Percentiles rank a stretch among this genome's conserved stretches.
phyloP scores from a whole-genome alignment of 2,113 vertebrate species.

The Oostethus manadensis region DNA sequence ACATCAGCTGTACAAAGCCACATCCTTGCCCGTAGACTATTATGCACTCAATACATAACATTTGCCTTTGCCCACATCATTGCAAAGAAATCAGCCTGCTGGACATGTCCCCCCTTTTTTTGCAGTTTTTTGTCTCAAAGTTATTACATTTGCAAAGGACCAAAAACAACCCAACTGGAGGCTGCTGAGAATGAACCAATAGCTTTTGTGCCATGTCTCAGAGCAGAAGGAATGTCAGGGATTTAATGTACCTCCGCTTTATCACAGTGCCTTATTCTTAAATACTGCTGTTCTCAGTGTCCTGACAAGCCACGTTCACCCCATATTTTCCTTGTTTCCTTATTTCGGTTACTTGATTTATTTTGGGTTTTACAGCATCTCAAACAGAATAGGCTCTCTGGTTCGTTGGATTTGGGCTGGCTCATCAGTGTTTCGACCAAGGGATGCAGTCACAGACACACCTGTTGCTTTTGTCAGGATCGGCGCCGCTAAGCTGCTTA shows the following conservation, averaged over 20 bases:
- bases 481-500: conserved; percentile 39
- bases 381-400: conserved; percentile 57
- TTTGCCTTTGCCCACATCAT: conserved; percentile 54
- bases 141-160: conserved; percentile 56
- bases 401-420: conserved; percentile 67
- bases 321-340: not conserved
- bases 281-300: conserved; percentile 68
- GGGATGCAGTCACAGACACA: conserved; percentile 36
- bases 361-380: conserved; percentile 34
- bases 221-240: conserved; percentile 78
- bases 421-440: conserved; percentile 51
- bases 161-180: conserved; percentile 56
- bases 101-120: conserved; percentile 28
- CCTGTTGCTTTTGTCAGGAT: conserved; percentile 40
- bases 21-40: conserved; percentile 51
- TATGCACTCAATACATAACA: conserved; percentile 51
- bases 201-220: conserved; percentile 69
- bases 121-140: conserved; percentile 40
- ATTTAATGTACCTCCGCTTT: conserved; percentile 81
- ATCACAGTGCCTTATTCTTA: conserved; percentile 80
- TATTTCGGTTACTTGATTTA: not conserved
- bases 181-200: conserved; percentile 48
- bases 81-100: conserved; percentile 22
- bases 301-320: conserved; percentile 12
- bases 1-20: conserved; percentile 39